Evolutionary conservation across 1,140 invertebrate species (phyloP), one percentile per base, ranked within the genome.

Genomic region (Diorhabda carinulata): DNA sequence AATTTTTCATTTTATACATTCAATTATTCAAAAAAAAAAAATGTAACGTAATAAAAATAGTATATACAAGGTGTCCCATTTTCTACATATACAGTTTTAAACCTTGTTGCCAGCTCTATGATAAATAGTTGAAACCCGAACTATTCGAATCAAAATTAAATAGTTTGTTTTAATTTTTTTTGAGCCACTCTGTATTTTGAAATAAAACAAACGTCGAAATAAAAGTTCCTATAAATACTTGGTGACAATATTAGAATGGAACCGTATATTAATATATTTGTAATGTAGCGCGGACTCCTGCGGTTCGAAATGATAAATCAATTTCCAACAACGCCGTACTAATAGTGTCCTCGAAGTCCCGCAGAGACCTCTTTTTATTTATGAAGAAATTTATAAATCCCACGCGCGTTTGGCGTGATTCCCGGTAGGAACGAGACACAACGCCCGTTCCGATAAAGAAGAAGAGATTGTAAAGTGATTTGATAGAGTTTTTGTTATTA

Each of bases 241-340:
- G 79, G 79, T 80, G 79, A 80, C 79, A 80, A 80, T 80, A 80
- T 80, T 80, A 80, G 79, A 80, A 80, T 79, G 73, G 73, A 78
- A 79, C 75, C 68, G 73, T 75, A 77, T 78, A 78, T 80, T 80
- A 80, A 79, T 79, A 78, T 71, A 74, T 77, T 76, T 78, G 78
- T 80, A 79, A 79, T 80, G 76, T 75, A 72, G 74, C 73, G 64
- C 66, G 67, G 73, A 73, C n/a, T 64, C 79, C 77, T 70, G 76
- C 70, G 68, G 77, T 59, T 66, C 67, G 63, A 69, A 72, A 78
- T 80, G 79, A 80, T 80, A 80, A 80, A 80, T 80, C 78, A 80
- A 80, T 80, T 80, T 74, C 77, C 77, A 74, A 78, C 79, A 78
- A 76, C 79, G 77, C 74, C 71, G 73, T 75, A 78, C 76, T 79